These are phyloP conservation scores for Tricholaema leucomelas DNA, from an alignment of 2,113 vertebrate genomes.

Conservation along the genomic window DNA sequence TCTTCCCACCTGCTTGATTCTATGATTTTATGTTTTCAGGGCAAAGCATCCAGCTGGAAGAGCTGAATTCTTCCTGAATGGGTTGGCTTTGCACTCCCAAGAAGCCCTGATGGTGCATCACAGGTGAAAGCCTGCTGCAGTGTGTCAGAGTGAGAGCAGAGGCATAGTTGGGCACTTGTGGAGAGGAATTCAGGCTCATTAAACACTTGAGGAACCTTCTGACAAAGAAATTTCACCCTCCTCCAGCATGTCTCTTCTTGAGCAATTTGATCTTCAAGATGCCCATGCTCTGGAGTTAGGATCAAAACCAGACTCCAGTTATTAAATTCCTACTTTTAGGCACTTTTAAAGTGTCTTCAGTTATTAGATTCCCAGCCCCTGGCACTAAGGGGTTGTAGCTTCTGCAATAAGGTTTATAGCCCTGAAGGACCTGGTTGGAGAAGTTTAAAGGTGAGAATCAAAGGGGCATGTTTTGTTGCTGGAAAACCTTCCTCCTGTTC, in stretches of 20 bases:
- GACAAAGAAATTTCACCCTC: not conserved
- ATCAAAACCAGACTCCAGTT: not conserved
- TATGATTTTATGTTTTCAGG: too few relatives aligned
- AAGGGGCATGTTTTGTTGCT: not conserved
- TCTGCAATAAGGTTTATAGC: not conserved
- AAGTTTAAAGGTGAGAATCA: not conserved
- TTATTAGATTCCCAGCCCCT: not conserved
- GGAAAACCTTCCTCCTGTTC: not conserved
- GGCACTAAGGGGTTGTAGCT: not conserved
- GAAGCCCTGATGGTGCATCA: not conserved
- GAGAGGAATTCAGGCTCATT: not conserved
- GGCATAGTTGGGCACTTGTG: not conserved
- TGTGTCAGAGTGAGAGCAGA: not conserved
- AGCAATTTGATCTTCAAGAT: not conserved
- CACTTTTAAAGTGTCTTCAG: not conserved
- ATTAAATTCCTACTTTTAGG: not conserved
- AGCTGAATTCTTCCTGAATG: not conserved
- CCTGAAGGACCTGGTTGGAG: not conserved
- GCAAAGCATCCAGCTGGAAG: not conserved
- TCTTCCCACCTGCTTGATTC: too few relatives aligned
- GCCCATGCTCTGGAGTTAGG: not conserved
- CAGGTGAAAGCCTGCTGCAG: not conserved
- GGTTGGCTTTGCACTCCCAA: not conserved
- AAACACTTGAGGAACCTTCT: not conserved
- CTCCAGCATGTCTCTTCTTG: not conserved